These are phyloP conservation scores for Asobara japonica DNA, from an alignment of 1,140 invertebrate species.

Conservation along the genomic window DNA sequence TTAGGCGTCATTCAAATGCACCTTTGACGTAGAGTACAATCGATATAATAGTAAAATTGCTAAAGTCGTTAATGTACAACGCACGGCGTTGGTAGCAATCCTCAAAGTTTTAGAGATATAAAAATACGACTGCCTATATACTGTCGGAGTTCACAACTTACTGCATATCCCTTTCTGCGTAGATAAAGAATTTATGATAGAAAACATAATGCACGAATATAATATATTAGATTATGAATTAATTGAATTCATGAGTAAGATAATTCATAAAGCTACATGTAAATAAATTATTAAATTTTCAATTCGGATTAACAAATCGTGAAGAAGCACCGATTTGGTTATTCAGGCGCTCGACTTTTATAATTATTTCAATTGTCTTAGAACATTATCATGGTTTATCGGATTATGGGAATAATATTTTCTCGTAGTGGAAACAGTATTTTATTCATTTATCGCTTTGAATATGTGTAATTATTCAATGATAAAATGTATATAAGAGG, in stretches of 20 bases:
- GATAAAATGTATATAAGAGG: conserved; percentile 12
- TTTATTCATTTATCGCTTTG: conserved; percentile 16
- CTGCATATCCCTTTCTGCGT: conserved; percentile 28
- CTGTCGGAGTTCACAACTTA: conserved; percentile 6
- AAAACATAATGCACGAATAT: conserved; percentile 4
- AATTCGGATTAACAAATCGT: background rate
- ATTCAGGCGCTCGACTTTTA: background rate
- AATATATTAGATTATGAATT: background rate
- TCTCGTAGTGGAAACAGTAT: conserved; percentile 29
- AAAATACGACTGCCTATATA: background rate
- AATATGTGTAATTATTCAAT: background rate
- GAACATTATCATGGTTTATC: background rate
- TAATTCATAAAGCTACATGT: conserved; percentile 14
- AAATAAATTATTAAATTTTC: conserved; percentile 9
- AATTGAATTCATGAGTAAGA: background rate
- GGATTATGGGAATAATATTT: background rate
- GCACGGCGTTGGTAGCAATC: background rate
- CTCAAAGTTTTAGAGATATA: conserved; percentile 6
- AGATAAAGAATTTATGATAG: conserved; percentile 16
- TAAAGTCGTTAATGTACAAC: background rate
- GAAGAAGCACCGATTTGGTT: background rate
- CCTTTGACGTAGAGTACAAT: conserved; percentile 62
- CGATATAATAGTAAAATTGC: conserved; percentile 34
- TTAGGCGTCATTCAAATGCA: conserved; percentile 47
- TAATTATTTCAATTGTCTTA: background rate